These are phyloP conservation scores for Setipinna tenuifilis DNA, from an alignment of 2,797 vertebrate genomes.

Conservation along the genomic window DNA sequence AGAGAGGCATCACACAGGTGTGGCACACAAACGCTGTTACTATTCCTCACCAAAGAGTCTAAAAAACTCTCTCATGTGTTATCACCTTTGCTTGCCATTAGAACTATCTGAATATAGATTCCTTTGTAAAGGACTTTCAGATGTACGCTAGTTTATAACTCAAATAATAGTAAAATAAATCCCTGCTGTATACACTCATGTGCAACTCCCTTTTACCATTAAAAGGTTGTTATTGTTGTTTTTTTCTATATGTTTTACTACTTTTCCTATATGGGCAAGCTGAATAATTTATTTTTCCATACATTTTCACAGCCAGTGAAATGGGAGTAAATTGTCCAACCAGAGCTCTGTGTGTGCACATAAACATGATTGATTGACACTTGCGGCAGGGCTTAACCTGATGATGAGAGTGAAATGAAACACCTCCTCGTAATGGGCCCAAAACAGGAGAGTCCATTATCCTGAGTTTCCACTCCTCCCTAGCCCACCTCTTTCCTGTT, in stretches of 20 bases:
- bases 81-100: neutral
- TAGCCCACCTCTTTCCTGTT: neutral
- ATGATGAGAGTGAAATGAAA: neutral
- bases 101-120: neutral
- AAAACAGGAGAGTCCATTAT: neutral
- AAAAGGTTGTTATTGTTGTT: too few species aligned
- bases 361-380: neutral
- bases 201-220: too few species aligned
- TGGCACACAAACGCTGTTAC: too few species aligned
- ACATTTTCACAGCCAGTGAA: neutral
- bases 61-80: too few species aligned
- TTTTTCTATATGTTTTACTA: too few species aligned
- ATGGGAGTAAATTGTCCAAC: neutral
- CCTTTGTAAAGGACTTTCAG: neutral
- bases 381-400: neutral
- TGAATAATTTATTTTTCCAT: too few species aligned
- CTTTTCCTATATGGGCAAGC: too few species aligned
- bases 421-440: neutral
- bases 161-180: neutral
- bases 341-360: neutral
- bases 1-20: conserved; percentile 65
- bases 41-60: neutral
- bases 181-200: too few species aligned
- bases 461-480: neutral
- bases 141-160: neutral